Percentiles rank a stretch among this genome's conserved stretches.
These are phyloP conservation scores for Lepisosteus osseus DNA, from an alignment of 2,113 vertebrate genomes.

Conservation along the genomic window DNA sequence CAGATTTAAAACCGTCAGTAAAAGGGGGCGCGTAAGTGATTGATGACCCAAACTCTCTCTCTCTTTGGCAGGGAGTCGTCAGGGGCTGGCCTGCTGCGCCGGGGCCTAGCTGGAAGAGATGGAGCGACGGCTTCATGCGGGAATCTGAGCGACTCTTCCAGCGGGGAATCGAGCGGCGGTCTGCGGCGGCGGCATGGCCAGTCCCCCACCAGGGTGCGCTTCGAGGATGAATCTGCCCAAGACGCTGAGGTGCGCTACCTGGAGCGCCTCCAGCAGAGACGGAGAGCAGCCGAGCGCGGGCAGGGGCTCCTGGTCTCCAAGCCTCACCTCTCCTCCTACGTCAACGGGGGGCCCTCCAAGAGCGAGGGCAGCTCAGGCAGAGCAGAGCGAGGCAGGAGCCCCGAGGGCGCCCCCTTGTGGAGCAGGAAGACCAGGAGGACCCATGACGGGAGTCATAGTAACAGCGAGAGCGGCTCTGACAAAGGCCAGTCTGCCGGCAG, in stretches of 20 bases:
- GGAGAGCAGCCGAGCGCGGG: slow-evolving; percentile 30
- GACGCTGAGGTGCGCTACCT: slow-evolving; percentile 80
- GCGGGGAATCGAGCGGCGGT: slow-evolving; percentile 54
- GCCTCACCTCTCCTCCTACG: slow-evolving; percentile 52
- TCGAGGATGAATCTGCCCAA: slow-evolving; percentile 80
- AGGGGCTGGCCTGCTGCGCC: slow-evolving; percentile 28
- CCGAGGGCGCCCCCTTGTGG: slow-evolving; percentile 33
- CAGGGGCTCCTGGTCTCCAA: slow-evolving; percentile 62
- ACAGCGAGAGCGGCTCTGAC: slow-evolving; percentile 50
- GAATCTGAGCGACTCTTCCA: slow-evolving; percentile 68
- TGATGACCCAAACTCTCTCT: neutral
- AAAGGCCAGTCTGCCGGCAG: slow-evolving; percentile 42
- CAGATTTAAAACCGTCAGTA: slow-evolving; percentile 16
- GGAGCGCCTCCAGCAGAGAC: slow-evolving; percentile 73
- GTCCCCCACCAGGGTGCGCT: slow-evolving; percentile 75
- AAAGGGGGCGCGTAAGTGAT: neutral
- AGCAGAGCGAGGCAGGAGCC: slow-evolving; percentile 29
- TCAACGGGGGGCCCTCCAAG: slow-evolving; percentile 18
- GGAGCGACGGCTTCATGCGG: slow-evolving; percentile 35
- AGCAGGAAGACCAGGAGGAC: slow-evolving; percentile 34
- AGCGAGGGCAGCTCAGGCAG: neutral
- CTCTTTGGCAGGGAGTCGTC: slow-evolving; percentile 29
- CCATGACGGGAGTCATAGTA: slow-evolving; percentile 24
- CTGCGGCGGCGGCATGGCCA: slow-evolving; percentile 42
- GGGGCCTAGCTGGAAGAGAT: slow-evolving; percentile 33